phyloP scores from a whole-genome alignment of 2,888 invertebrate species.

The Heteropelma amictum region DNA sequence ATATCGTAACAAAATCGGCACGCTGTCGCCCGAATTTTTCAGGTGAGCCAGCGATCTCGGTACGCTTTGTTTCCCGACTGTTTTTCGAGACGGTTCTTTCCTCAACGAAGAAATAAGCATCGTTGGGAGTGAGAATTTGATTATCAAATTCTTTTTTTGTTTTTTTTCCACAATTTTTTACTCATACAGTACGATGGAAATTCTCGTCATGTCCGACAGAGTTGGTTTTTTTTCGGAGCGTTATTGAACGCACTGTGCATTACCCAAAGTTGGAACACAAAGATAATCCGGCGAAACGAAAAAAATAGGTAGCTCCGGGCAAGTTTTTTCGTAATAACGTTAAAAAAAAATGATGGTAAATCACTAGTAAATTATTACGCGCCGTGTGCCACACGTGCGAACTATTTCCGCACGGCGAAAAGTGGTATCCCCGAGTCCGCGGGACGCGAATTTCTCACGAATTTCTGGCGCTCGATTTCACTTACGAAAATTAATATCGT shows the following conservation, averaged over 20 bases:
- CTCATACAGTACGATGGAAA: too few relatives aligned
- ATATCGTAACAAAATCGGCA: slow-evolving; percentile 69
- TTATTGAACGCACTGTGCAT: too few relatives aligned
- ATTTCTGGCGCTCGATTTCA: slow-evolving; percentile 43
- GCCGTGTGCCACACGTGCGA: slow-evolving; percentile 47
- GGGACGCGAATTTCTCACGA: slow-evolving; percentile 42
- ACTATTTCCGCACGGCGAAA: slow-evolving; percentile 43
- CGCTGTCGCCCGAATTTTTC: slow-evolving; percentile 70
- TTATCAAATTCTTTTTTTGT: too few relatives aligned
- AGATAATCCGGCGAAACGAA: neutral
- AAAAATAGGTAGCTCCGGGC: neutral
- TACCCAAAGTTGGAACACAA: neutral
- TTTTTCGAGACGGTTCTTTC: too few relatives aligned
- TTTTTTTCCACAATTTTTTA: too few relatives aligned
- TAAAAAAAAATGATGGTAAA: slow-evolving; percentile 7
- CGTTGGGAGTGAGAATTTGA: too few relatives aligned
- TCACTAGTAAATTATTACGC: slow-evolving; percentile 29
- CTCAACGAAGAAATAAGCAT: too few relatives aligned
- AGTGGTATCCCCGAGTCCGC: slow-evolving; percentile 5
- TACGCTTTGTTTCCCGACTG: too few relatives aligned
- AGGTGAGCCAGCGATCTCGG: too few relatives aligned
- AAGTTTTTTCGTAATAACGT: slow-evolving; percentile 5
- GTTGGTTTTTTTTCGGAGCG: too few relatives aligned
- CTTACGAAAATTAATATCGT: slow-evolving; percentile 37
- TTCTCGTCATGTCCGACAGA: too few relatives aligned